These are phyloP conservation scores for Acanthopleura granulata DNA, from an alignment of 2,888 invertebrate species.

Conservation along the genomic window DNA sequence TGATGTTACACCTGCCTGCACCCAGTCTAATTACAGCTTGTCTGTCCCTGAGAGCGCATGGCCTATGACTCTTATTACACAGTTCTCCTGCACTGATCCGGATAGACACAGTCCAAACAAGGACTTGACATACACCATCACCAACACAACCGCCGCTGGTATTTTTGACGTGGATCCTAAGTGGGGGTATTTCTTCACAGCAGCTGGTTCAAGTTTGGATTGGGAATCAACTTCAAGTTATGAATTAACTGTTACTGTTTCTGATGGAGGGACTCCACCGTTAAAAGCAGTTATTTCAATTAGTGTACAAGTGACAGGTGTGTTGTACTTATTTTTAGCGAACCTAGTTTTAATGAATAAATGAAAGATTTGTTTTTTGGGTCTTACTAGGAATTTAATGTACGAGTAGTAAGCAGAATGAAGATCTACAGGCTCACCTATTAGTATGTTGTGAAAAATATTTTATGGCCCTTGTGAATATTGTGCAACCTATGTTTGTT, in stretches of 20 bases:
- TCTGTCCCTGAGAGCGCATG: not conserved
- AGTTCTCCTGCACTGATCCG: not conserved
- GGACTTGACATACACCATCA: not conserved
- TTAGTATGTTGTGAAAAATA: no score
- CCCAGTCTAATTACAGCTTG: not conserved
- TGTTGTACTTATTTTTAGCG: no score
- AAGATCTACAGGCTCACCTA: no score
- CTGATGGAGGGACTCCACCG: conserved; percentile 24
- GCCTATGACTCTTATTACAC: not conserved
- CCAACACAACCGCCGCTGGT: not conserved
- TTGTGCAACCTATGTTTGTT: no score
- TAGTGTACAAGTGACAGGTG: no score
- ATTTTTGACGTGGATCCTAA: not conserved
- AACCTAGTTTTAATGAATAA: no score
- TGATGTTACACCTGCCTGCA: not conserved
- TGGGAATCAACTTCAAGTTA: conserved; percentile 38
- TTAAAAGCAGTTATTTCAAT: not conserved
- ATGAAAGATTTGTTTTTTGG: no score
- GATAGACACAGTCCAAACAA: not conserved
- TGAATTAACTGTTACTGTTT: conserved; percentile 29
- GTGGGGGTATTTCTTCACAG: conserved; percentile 24
- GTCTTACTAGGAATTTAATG: no score
- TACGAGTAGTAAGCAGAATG: no score
- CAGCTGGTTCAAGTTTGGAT: conserved; percentile 31
- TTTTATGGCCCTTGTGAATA: no score